Base-by-base conservation (phyloP, 2,797 vertebrate genomes). In the Sylvia borin region DNA sequence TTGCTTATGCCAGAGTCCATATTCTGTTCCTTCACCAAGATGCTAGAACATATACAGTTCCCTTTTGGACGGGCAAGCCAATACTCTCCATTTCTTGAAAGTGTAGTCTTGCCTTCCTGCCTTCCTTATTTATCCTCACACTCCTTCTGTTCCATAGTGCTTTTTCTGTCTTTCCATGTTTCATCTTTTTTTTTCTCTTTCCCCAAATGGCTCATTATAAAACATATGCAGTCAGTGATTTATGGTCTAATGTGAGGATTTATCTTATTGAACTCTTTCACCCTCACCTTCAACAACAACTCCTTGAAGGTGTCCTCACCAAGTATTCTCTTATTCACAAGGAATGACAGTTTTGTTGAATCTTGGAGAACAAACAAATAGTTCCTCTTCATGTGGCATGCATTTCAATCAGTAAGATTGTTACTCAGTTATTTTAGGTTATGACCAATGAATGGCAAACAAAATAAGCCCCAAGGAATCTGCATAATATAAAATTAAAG, bases 111-210 rank as follows among this genome's bases (percentile, higher is more conserved):
- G 75, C 50, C 72, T 93, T 93, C 66, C 68, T 92, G 72, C 57
- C 62, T 94, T 90, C 70, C 72, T 58, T 92, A 95, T 94, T 96
- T 96, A 93, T 93, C 87, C 85, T 93, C 93, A 90, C 82, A 51
- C 54, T 94, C 89, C 86, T 93, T 93, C 88, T 95, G 89, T 72
- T 97, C 76, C 61, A 47, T 3, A 68, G 50, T 76, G 45, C 57
- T 87, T 90, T 87, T 82, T 88, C n/a, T 89, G 61, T 77, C 65
- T 95, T 88, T 36, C 55, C 27, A 50, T 40, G 21, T 48, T 84
- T 70, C 29, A 64, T 60, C 13, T 48, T 57, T 53, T 13, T 58
- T 43, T 62, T 14, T 54, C 68, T 9, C 17, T 12, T 13, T 54
- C 24, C 21, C 24, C 14, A 84, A 83, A 81, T 58, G n/a, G 36